These are phyloP conservation scores for Fregetta grallaria DNA, from an alignment of 2,113 vertebrate species.

Conservation along the genomic window DNA sequence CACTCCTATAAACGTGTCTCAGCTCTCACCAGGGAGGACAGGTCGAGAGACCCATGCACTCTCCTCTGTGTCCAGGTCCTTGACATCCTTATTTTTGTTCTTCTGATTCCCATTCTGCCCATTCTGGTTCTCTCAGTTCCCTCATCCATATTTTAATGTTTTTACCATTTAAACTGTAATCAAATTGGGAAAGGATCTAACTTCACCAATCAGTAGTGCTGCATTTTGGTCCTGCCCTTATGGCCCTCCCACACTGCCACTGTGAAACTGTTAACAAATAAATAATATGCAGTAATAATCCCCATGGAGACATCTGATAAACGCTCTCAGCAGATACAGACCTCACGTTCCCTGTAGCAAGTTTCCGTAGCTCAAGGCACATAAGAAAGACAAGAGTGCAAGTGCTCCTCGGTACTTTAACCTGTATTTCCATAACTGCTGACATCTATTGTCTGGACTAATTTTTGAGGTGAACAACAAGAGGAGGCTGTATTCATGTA, in stretches of 20 bases:
- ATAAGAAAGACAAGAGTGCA: background rate
- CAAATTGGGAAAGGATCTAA: background rate
- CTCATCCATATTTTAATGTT: background rate
- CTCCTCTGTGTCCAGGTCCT: background rate
- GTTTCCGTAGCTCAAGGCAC: background rate
- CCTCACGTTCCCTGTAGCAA: background rate
- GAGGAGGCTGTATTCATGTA: background rate
- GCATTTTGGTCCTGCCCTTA: background rate
- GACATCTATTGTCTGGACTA: background rate
- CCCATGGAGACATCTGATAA: background rate
- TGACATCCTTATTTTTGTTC: background rate
- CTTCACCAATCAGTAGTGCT: background rate
- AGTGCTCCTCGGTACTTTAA: background rate
- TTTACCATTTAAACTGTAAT: background rate
- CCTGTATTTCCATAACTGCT: background rate
- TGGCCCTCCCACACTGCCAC: background rate
- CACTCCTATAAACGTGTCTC: background rate
- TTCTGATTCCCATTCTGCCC: background rate
- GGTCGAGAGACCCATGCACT: accelerated
- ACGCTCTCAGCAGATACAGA: background rate
- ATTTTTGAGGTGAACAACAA: background rate
- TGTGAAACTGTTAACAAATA: background rate
- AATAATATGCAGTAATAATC: background rate
- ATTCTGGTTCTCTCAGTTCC: background rate
- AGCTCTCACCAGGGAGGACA: background rate